These are phyloP conservation scores for Sebastes steindachneri DNA, from an alignment of 2,797 vertebrate species.

Conservation along the genomic window DNA sequence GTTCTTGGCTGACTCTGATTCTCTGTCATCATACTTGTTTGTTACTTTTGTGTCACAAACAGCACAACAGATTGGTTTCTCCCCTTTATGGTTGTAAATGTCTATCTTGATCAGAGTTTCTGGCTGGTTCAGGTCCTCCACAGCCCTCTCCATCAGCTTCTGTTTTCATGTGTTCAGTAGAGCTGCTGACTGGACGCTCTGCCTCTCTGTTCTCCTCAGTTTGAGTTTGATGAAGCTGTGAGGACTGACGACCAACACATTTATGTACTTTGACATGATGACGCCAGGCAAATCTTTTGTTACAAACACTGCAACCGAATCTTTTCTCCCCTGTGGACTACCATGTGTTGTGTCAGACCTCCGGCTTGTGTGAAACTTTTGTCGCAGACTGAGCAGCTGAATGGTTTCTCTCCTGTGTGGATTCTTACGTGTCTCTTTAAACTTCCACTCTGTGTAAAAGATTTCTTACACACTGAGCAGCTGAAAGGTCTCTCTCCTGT, in stretches of 20 bases:
- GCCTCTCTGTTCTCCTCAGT: neutral
- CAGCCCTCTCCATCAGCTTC: too few relatives aligned
- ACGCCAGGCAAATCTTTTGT: neutral
- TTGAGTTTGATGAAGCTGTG: neutral
- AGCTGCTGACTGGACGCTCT: neutral
- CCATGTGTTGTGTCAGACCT: neutral
- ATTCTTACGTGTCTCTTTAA: neutral
- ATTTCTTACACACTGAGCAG: constrained; percentile 9
- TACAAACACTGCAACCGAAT: neutral
- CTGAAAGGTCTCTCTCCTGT: constrained; percentile 17
- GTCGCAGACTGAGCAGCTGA: neutral
- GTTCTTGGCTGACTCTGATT: too few relatives aligned
- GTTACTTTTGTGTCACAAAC: too few relatives aligned
- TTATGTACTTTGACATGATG: neutral
- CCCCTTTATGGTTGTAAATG: too few relatives aligned
- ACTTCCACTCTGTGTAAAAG: neutral
- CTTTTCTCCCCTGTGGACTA: neutral
- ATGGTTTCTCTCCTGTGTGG: neutral
- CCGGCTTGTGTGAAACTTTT: neutral
- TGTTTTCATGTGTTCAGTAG: too few relatives aligned
- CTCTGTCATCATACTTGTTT: too few relatives aligned
- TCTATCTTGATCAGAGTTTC: too few relatives aligned
- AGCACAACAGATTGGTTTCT: too few relatives aligned
- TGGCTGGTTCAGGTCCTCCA: too few relatives aligned
- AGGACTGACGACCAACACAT: neutral